Percentiles rank a stretch among this genome's conserved stretches.
Conservation (phyloP, 2,113 vertebrate genomes). For the Promerops cafer region DNA sequence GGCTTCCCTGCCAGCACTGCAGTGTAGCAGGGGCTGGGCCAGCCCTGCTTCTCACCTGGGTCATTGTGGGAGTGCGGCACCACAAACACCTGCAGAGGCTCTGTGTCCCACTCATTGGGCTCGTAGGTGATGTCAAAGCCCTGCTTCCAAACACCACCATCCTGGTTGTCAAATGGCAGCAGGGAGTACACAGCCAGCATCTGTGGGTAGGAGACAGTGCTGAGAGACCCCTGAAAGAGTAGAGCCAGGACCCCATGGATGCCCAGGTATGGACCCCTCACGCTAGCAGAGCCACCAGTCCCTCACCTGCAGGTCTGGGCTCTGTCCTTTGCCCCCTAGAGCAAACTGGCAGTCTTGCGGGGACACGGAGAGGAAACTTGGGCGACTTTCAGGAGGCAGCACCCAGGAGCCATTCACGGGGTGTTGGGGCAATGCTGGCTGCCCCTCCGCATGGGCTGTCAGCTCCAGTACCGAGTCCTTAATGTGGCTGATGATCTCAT, state of each 20-base stretch:
- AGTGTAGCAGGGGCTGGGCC: not conserved
- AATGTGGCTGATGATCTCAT: slow-evolving; percentile 98
- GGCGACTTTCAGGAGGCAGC: slow-evolving; percentile 83
- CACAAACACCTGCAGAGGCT: slow-evolving; percentile 91
- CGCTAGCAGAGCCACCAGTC: fast-evolving
- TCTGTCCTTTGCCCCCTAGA: slow-evolving; percentile 68
- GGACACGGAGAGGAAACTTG: slow-evolving; percentile 85
- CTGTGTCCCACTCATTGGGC: slow-evolving; percentile 84
- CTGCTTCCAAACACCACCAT: slow-evolving; percentile 96
- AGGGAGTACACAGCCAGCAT: slow-evolving; percentile 88
- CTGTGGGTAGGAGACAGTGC: slow-evolving; percentile 56
- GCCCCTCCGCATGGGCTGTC: slow-evolving; percentile 84
- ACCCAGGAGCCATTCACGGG: slow-evolving; percentile 87
- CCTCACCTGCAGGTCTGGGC: slow-evolving; percentile 86
- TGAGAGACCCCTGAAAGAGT: not conserved
- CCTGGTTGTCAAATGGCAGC: slow-evolving; percentile 91
- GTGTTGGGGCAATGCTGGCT: slow-evolving; percentile 9
- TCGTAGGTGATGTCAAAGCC: slow-evolving; percentile 95
- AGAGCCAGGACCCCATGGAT: not conserved
- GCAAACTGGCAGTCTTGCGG: slow-evolving; percentile 91
- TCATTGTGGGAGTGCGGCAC: slow-evolving; percentile 97
- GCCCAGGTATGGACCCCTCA: fast-evolving
- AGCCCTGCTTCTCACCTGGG: slow-evolving; percentile 78
- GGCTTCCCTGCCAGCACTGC: not conserved
- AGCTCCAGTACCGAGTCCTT: slow-evolving; percentile 98